Evolutionary conservation across 2,888 invertebrate genomes (phyloP).

Genomic region (Dryomyza anilis): DNA sequence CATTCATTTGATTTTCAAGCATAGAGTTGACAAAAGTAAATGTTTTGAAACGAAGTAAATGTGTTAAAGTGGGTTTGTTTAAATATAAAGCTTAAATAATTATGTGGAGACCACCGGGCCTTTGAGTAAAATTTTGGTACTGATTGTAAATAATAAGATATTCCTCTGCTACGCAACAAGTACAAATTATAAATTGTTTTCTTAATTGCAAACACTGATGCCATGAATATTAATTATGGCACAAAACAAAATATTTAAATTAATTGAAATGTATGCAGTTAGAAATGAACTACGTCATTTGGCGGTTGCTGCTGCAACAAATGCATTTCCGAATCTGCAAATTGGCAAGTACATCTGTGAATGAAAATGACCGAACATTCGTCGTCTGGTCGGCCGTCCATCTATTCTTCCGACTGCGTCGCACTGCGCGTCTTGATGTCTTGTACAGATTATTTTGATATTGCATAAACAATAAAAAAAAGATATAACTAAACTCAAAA

Average conservation of each 20-base stretch:
- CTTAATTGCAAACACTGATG: background rate
- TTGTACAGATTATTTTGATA: background rate
- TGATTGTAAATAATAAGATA: too few species aligned
- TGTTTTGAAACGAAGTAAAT: too few species aligned
- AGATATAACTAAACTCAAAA: background rate
- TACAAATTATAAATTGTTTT: background rate
- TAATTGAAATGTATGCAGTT: background rate
- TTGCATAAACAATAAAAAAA: conserved; percentile 9
- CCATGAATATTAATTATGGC: background rate
- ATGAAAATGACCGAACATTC: background rate
- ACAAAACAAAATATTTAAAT: background rate
- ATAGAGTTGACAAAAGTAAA: too few species aligned
- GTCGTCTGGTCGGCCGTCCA: too few species aligned
- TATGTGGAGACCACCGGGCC: too few species aligned
- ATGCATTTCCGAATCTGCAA: background rate
- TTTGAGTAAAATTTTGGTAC: too few species aligned
- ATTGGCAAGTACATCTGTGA: background rate
- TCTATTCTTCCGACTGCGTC: too few species aligned
- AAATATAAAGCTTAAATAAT: too few species aligned
- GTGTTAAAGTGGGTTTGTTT: too few species aligned
- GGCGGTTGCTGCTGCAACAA: too few species aligned
- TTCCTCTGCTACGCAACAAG: too few species aligned
- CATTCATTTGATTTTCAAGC: too few species aligned
- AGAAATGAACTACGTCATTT: conserved; percentile 8
- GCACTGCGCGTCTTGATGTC: background rate